Evolutionary conservation across 2,797 vertebrate species (phyloP).

Genomic region (Allobates femoralis): DNA sequence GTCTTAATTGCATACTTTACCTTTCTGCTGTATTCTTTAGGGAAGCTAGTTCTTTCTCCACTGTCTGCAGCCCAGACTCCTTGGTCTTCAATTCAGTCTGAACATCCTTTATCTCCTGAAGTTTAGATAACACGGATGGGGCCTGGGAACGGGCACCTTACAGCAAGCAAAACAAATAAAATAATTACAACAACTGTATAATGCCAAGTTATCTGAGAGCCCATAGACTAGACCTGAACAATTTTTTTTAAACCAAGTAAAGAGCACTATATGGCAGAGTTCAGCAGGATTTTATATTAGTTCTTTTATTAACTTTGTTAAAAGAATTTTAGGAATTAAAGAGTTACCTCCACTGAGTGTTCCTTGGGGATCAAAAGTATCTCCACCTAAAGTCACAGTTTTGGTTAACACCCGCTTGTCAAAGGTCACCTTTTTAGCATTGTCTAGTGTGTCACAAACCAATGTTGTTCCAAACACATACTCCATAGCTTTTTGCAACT

Average conservation of each 20-base stretch:
- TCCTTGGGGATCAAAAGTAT: constrained; percentile 93
- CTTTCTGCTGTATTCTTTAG: constrained; percentile 86
- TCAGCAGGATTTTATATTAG: no score
- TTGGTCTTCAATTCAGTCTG: constrained; percentile 79
- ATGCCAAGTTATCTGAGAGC: not conserved
- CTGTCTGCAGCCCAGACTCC: constrained; percentile 77
- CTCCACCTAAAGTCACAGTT: constrained; percentile 91
- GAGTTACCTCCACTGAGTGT: constrained; percentile 95
- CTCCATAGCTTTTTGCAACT: constrained; percentile 95
- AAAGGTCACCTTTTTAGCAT: constrained; percentile 94
- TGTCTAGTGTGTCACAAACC: constrained; percentile 89
- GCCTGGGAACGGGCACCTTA: constrained; percentile 83
- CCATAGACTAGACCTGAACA: no score
- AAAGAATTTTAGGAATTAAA: not conserved
- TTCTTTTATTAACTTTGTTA: no score
- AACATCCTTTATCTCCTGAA: constrained; percentile 85
- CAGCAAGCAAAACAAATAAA: no score
- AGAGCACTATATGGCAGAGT: no score
- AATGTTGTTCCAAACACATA: constrained; percentile 92
- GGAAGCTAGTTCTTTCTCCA: constrained; percentile 78
- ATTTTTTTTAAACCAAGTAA: no score
- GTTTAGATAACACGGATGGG: constrained; percentile 82
- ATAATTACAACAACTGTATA: not conserved
- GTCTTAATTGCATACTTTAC: constrained; percentile 62
- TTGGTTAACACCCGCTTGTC: constrained; percentile 88